Evolutionary conservation across 1,140 invertebrate genomes (phyloP).

Genomic region (Drosophila teissieri): DNA sequence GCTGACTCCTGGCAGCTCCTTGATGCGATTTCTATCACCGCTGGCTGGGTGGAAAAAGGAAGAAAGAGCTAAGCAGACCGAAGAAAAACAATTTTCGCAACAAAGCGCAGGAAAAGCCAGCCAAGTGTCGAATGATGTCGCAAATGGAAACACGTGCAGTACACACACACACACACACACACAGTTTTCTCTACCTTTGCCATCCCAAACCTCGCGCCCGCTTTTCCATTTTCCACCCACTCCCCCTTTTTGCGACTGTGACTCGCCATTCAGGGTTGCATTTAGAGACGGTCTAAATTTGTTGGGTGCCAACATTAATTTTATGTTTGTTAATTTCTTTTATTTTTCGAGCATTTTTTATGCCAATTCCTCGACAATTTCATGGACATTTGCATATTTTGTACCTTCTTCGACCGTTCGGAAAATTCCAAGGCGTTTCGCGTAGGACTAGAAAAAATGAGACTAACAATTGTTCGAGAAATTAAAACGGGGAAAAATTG

Average conservation of each 20-base stretch:
- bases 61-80: constrained; percentile 14
- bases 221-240: neutral
- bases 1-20: constrained; percentile 13
- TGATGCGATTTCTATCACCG: constrained; percentile 64
- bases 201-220: neutral
- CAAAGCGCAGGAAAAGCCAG: constrained; percentile 50
- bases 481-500: constrained; percentile 68
- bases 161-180: constrained; percentile 38
- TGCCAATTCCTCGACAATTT: constrained; percentile 66
- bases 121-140: constrained; percentile 43
- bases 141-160: constrained; percentile 76
- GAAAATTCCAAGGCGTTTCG: constrained; percentile 73
- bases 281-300: constrained; percentile 46
- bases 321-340: constrained; percentile 83
- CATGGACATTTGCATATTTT: constrained; percentile 77
- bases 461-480: constrained; percentile 40
- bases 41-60: constrained; percentile 11
- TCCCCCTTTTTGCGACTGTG: neutral
- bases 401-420: constrained; percentile 12
- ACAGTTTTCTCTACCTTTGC: constrained; percentile 32
- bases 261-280: constrained; percentile 25
- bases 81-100: constrained; percentile 63
- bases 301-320: constrained; percentile 83
- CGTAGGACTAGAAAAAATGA: constrained; percentile 5
- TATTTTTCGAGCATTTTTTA: constrained; percentile 67